Evolutionary conservation across 2,797 vertebrate species (phyloP).

Genomic region (Gastrophryne carolinensis): DNA sequence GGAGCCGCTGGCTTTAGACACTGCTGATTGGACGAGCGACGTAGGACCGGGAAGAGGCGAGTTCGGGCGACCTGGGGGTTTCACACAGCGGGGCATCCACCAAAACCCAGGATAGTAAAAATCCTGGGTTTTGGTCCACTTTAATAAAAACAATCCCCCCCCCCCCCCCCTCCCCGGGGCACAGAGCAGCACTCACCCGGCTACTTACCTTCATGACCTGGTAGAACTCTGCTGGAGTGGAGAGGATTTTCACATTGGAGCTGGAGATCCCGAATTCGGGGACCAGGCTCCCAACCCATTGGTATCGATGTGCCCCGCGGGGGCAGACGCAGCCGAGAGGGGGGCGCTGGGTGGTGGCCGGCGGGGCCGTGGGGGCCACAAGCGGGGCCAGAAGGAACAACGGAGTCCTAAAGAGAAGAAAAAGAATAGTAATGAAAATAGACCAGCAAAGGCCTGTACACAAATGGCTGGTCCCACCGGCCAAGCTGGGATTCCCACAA

Average conservation of each 20-base stretch:
- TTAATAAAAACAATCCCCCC: too few relatives aligned
- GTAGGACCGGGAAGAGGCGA: too few relatives aligned
- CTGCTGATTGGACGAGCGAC: too few relatives aligned
- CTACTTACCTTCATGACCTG: conserved; percentile 84
- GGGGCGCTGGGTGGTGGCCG: conserved; percentile 59
- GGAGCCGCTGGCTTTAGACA: too few relatives aligned
- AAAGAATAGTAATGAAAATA: conserved; percentile 34
- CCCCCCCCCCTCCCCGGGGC: not conserved
- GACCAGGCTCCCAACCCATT: conserved; percentile 89
- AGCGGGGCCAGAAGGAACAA: conserved; percentile 87
- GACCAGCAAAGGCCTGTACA: too few relatives aligned
- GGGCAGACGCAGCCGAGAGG: conserved; percentile 71
- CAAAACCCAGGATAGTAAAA: too few relatives aligned
- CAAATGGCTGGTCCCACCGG: too few relatives aligned
- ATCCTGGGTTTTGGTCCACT: too few relatives aligned
- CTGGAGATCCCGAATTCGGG: conserved; percentile 89
- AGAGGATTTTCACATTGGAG: conserved; percentile 78
- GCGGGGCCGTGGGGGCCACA: conserved; percentile 75
- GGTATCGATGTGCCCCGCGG: conserved; percentile 77
- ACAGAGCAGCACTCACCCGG: not conserved
- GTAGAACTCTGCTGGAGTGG: conserved; percentile 89
- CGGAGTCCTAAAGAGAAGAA: conserved; percentile 84
- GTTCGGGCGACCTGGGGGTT: too few relatives aligned
- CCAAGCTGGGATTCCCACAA: too few relatives aligned
- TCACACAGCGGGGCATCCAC: too few relatives aligned